phyloP scores from a whole-genome alignment of 2,888 invertebrate species.

The Diaphora mendica region DNA sequence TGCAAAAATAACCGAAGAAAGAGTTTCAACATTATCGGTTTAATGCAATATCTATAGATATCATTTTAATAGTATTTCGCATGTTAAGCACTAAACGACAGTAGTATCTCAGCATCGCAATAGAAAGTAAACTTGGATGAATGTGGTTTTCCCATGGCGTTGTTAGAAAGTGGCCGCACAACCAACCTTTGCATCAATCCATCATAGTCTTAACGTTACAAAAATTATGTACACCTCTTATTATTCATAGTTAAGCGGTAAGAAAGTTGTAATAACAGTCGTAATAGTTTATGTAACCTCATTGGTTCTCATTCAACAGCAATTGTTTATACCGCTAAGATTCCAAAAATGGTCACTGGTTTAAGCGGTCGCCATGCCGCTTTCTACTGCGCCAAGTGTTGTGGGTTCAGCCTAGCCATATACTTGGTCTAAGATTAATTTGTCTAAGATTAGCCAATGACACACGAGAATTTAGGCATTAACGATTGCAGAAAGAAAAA shows the following conservation, averaged over 20 bases:
- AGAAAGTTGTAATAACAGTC: slow-evolving; percentile 48
- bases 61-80: not conserved
- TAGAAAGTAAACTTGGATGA: slow-evolving; percentile 63
- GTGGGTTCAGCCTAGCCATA: no score
- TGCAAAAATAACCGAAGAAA: not conserved
- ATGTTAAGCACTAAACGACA: slow-evolving; percentile 9
- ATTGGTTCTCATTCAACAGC: slow-evolving; percentile 26
- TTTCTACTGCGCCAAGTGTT: no score
- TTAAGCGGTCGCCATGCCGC: no score
- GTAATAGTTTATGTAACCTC: slow-evolving; percentile 47
- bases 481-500: no score
- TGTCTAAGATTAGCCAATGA: no score
- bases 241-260: slow-evolving; percentile 46
- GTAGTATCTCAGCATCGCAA: slow-evolving; percentile 19
- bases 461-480: no score
- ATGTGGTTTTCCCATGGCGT: slow-evolving; percentile 77
- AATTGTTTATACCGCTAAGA: not conserved
- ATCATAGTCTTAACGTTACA: slow-evolving; percentile 50
- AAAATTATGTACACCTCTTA: slow-evolving; percentile 51
- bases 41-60: not conserved
- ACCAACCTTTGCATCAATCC: slow-evolving; percentile 53
- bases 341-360: no score
- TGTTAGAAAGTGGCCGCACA: slow-evolving; percentile 75
- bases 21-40: not conserved
- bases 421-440: no score